Percentiles rank a stretch among this genome's conserved stretches.
Conservation (phyloP, 2,888 invertebrate genomes). For the Torymus texanus region DNA sequence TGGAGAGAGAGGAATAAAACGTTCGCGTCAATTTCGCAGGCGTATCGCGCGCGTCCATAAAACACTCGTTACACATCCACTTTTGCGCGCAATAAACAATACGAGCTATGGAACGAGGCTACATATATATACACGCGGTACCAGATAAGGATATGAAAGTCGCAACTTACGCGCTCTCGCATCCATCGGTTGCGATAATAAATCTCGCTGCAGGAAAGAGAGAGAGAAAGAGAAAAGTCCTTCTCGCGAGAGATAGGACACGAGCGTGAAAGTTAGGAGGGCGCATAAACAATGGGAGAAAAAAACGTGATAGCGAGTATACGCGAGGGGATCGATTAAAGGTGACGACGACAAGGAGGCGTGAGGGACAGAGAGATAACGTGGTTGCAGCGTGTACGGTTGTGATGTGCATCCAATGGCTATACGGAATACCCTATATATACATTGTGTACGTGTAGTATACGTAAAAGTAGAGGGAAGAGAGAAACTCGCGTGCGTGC, state of each 20-base stretch:
- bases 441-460: too few relatives aligned
- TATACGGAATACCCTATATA: too few relatives aligned
- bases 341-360: slow-evolving; percentile 17
- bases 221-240: slow-evolving; percentile 13
- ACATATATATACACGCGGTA: neutral
- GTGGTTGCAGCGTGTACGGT: too few relatives aligned
- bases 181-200: slow-evolving; percentile 29
- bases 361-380: neutral
- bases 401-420: too few relatives aligned
- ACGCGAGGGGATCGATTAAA: slow-evolving; percentile 32
- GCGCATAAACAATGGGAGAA: slow-evolving; percentile 37
- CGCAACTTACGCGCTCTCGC: slow-evolving; percentile 4
- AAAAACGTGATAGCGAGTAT: slow-evolving; percentile 18
- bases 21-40: slow-evolving; percentile 18
- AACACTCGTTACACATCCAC: slow-evolving; percentile 26
- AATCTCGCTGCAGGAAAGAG: slow-evolving; percentile 4
- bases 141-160: slow-evolving; percentile 40
- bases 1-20: slow-evolving; percentile 3
- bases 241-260: neutral
- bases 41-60: slow-evolving; percentile 31
- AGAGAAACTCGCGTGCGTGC: too few relatives aligned
- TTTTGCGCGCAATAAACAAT: slow-evolving; percentile 31
- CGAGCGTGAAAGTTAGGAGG: slow-evolving; percentile 26
- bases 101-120: neutral
- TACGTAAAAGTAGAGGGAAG: too few relatives aligned